Evolutionary conservation across 2,888 invertebrate genomes (phyloP).

Genomic region (Tetranychus truncatus): DNA sequence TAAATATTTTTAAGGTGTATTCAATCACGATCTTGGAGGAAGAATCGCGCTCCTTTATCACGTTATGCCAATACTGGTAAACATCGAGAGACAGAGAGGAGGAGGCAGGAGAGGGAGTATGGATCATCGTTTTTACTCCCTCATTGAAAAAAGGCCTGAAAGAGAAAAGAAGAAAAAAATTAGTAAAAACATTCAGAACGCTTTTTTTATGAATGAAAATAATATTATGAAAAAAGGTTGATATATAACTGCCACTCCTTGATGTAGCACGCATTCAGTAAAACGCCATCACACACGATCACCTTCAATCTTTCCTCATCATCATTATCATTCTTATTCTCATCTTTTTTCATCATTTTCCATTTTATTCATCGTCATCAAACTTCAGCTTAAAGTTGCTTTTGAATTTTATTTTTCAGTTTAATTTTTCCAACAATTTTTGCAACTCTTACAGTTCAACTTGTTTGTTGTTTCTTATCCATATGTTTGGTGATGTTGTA

Average conservation of each 20-base stretch:
- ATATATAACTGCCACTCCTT: not conserved
- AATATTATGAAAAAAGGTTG: not conserved
- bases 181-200: no score
- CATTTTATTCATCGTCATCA: not conserved
- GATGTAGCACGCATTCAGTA: not conserved
- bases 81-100: not conserved
- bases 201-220: not conserved
- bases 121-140: not conserved
- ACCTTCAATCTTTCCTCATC: not conserved
- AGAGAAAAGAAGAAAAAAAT: no score
- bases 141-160: not conserved
- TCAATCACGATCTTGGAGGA: slow-evolving; percentile 1
- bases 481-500: no score
- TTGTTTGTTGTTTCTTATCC: no score
- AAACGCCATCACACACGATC: not conserved
- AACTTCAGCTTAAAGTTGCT: not conserved
- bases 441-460: no score
- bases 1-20: slow-evolving; percentile 5
- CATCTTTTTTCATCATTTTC: not conserved
- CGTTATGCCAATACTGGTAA: not conserved
- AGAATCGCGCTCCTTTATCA: slow-evolving; percentile 7
- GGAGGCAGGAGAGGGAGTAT: not conserved
- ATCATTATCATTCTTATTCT: not conserved
- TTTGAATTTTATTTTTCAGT: not conserved
- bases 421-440: not conserved